phyloP scores from a whole-genome alignment of 2,888 invertebrate species.

The Lasioglossum marginatum region DNA sequence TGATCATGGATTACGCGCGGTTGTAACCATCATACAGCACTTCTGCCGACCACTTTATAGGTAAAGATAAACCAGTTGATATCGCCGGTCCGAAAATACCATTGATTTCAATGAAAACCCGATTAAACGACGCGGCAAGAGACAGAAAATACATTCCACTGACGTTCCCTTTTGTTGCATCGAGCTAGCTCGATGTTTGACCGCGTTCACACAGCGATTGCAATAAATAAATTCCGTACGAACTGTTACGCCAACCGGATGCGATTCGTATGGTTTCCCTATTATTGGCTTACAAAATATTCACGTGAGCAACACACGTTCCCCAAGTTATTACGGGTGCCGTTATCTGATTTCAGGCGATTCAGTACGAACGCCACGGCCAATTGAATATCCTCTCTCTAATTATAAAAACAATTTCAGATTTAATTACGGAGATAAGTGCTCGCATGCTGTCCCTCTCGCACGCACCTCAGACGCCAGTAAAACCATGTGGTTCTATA shows the following conservation, averaged over 20 bases:
- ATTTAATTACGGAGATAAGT: slow-evolving; percentile 33
- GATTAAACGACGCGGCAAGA: slow-evolving; percentile 24
- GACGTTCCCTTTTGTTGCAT: not conserved
- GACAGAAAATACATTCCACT: not conserved
- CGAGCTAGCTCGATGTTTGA: slow-evolving; percentile 31
- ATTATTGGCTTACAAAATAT: slow-evolving; percentile 50
- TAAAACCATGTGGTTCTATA: not conserved
- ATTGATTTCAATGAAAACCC: slow-evolving; percentile 17
- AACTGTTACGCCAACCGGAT: slow-evolving; percentile 15
- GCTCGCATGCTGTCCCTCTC: not conserved
- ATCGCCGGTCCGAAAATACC: not conserved
- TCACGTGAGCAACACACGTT: slow-evolving; percentile 21
- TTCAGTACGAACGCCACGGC: not conserved
- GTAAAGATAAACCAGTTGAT: slow-evolving; percentile 3
- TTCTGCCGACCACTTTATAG: not conserved
- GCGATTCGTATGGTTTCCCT: slow-evolving; percentile 22
- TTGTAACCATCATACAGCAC: not conserved
- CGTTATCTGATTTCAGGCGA: slow-evolving; percentile 34
- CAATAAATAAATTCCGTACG: slow-evolving; percentile 41
- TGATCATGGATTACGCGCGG: not conserved
- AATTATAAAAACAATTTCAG: slow-evolving; percentile 43
- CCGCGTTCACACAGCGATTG: slow-evolving; percentile 27
- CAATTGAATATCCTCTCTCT: slow-evolving; percentile 26
- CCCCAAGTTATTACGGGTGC: slow-evolving; percentile 20
- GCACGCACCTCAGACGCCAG: not conserved